These are phyloP conservation scores for Dendronephthya gigantea DNA, from an alignment of 64 coral and sea anemone species.

Conservation along the genomic window DNA sequence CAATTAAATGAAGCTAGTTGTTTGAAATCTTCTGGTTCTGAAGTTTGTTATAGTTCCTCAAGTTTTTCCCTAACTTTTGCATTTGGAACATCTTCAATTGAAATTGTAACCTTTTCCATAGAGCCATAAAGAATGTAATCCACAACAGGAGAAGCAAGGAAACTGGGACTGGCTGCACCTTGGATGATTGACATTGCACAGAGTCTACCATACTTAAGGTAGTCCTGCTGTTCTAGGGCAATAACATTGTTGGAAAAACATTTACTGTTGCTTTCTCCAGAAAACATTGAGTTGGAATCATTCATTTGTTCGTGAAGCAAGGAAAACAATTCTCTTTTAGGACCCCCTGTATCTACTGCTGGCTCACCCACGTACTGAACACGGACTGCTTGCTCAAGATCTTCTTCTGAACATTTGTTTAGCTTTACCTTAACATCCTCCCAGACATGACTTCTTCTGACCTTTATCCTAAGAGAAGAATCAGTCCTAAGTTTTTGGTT, in stretches of 20 bases:
- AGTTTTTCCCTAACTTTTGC: constrained; percentile 18
- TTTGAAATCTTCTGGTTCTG: constrained; percentile 27
- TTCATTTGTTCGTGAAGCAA: neutral
- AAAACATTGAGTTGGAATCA: neutral
- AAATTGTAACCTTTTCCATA: constrained; percentile 17
- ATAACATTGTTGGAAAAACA: constrained; percentile 8
- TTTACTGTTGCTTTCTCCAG: neutral
- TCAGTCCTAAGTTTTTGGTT: neutral
- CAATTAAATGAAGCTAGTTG: constrained; percentile 28
- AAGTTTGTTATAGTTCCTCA: constrained; percentile 14
- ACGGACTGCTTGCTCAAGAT: neutral
- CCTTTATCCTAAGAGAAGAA: neutral
- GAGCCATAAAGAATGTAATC: constrained; percentile 33
- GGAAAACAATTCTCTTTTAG: neutral
- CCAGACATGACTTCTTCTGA: neutral
- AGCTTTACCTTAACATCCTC: neutral
- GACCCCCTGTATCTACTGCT: neutral
- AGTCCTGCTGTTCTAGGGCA: neutral
- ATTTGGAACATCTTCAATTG: constrained; percentile 29
- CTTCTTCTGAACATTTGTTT: neutral
- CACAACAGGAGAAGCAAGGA: constrained; percentile 23
- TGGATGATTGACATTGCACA: constrained; percentile 30
- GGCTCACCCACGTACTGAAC: neutral
- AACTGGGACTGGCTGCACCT: constrained; percentile 12
- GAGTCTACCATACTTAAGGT: constrained; percentile 14